These are phyloP conservation scores for Sorex maritimensis DNA, from an alignment of 2,797 vertebrate genomes.

Conservation along the genomic window DNA sequence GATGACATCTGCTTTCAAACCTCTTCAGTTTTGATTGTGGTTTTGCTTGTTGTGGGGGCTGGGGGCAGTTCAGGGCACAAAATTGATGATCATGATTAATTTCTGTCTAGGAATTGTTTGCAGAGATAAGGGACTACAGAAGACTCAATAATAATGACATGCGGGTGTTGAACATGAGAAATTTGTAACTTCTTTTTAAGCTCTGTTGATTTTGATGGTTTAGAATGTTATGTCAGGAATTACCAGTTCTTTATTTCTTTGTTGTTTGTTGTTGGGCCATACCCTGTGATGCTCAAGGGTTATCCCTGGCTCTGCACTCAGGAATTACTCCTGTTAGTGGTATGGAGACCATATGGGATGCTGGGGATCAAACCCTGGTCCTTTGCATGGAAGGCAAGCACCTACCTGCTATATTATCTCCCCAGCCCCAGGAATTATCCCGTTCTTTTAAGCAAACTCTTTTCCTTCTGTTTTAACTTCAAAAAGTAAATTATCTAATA, in stretches of 20 bases:
- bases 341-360: too few species aligned
- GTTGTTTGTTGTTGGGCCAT: too few species aligned
- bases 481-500: slow-evolving; percentile 44
- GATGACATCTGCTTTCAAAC: not conserved
- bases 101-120: slow-evolving; percentile 69
- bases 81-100: not conserved
- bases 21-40: too few species aligned
- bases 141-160: slow-evolving; percentile 44
- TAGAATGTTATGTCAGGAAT: not conserved
- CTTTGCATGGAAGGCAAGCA: too few species aligned
- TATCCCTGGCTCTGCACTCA: too few species aligned
- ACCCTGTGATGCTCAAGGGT: too few species aligned
- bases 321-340: too few species aligned
- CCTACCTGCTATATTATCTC: too few species aligned
- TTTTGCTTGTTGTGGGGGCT: too few species aligned
- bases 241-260: not conserved
- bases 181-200: not conserved
- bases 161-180: not conserved
- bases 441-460: not conserved
- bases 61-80: too few species aligned
- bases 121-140: slow-evolving; percentile 43
- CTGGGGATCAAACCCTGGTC: too few species aligned
- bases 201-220: not conserved
- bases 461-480: slow-evolving; percentile 10
- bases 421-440: too few species aligned